A percentile compares a stretch with the other conserved stretches of the same genome.
phyloP scores from a whole-genome alignment of 2,113 vertebrate species.

The Leuciscus idus region DNA sequence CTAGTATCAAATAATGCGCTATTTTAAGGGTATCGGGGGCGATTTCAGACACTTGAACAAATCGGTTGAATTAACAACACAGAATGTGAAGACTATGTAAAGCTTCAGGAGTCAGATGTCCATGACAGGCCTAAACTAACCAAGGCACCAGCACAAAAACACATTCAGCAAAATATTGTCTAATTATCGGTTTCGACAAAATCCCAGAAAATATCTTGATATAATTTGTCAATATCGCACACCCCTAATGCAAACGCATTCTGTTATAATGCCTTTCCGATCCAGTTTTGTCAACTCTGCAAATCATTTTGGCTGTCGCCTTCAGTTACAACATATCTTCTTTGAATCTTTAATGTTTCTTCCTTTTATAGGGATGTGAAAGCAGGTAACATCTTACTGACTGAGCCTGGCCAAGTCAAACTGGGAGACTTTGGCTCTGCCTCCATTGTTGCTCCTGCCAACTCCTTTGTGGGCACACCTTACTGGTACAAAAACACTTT shows the following conservation, averaged over 20 bases:
- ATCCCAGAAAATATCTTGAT: background rate
- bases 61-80: background rate
- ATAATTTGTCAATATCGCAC: background rate
- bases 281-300: too few relatives aligned
- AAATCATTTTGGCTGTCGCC: background rate
- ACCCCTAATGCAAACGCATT: background rate
- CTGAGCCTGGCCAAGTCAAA: conserved; percentile 91
- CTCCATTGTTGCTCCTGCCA: conserved; percentile 88
- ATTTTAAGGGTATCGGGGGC: too few relatives aligned
- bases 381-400: conserved; percentile 91
- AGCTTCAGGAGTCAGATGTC: background rate
- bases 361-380: conserved; percentile 85
- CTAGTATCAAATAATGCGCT: too few relatives aligned
- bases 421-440: conserved; percentile 92
- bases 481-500: conserved; percentile 79
- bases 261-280: too few relatives aligned
- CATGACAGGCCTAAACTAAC: background rate
- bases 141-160: background rate
- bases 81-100: background rate
- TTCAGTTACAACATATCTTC: background rate
- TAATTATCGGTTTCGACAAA: background rate
- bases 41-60: background rate
- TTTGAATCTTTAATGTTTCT: background rate
- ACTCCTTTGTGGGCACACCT: conserved; percentile 92
- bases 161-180: too few relatives aligned